Base-by-base conservation (phyloP, 2,113 vertebrate genomes). In the Hemiscyllium ocellatum region DNA sequence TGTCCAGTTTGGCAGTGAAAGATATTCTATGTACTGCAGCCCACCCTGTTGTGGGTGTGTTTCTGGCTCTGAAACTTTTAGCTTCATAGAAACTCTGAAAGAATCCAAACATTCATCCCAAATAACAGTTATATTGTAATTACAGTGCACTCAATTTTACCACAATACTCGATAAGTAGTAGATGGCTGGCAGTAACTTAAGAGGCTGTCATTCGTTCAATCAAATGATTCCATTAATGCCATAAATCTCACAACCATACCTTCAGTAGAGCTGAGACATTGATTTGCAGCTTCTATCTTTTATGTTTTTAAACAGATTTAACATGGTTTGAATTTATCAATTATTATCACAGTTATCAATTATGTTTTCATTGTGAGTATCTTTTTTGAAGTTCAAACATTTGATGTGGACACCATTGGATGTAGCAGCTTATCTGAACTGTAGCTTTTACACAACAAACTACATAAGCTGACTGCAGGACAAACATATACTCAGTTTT, bases 61-160 rank as follows among this genome's bases (percentile, higher is more conserved):
- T 26, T 70, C 69, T 52, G 94, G 94, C 94, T 52, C 20, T 37
- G 69, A 69, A 42, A 69, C 94, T 69, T 29, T 26, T 24, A 24
- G 93, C 6, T 65, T 47, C 66, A 56, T 26, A 95, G 72, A 33
- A 33, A 26, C 24, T 33, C 68, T 72, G 68, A 93, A 52, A 95
- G 94, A 52, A 50, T 12, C 68, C 94, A 72, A 95, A 52, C 66
- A 47, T 72, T 95, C 94, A 95, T 72, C 42, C 66, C 69, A 5
- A 94, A 94, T 94, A 94, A 70, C 42, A 1, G n/a, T 95, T 72
- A 52, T 76, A 52, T 52, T 72, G 66, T 72, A 95, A 72, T 95
- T 42, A 95, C 47, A 70, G 66, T 52, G 42, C 69, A 95, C 42
- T 72, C 20, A 50, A 94, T 70, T 95, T 72, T 47, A 72, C 68